Base-by-base conservation (phyloP, 2,888 invertebrate genomes). In the Arge pagana region DNA sequence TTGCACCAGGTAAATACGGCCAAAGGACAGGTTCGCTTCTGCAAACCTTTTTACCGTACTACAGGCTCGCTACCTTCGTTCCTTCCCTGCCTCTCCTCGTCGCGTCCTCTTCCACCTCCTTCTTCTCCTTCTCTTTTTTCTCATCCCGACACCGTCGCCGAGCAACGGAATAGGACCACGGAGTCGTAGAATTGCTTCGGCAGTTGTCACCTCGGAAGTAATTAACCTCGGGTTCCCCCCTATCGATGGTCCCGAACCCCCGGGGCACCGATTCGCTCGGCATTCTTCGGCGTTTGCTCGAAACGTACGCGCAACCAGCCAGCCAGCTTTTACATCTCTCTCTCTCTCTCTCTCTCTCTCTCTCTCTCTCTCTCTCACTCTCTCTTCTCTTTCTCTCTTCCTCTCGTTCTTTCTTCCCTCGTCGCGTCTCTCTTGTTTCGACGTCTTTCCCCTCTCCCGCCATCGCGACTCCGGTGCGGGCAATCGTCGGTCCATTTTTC, bases 271-370 rank as follows among this genome's bases (percentile, higher is more conserved):
- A n/a, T n/a, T n/a, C n/a, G n/a, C n/a, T n/a, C n/a, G n/a, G n/a
- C n/a, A n/a, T n/a, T n/a, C n/a, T n/a, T n/a, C n/a, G n/a, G n/a
- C n/a, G n/a, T n/a, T n/a, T n/a, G n/a, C n/a, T n/a, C n/a, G n/a
- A n/a, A n/a, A n/a, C n/a, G n/a, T n/a, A n/a, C n/a, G 42, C 53
- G 56, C 50, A 51, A 54, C 50, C 59, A 54, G 56, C 55, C 61
- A 48, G 35, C 37, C 35, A 21, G 18, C 26, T 13, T 23, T 35
- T 35, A 16, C 18, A n/a, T 6, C n/a, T 18, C 11, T n/a, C 31
- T 30, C 28, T 45, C 40, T 37, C 7, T 50, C 24, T 23, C 13
- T 36, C 19, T 37, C 19, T 45, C 16, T 31, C 5, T 16, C 40
- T 19, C 53, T 39, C 36, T 50, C 33, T 54, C 48, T 33, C 53